A percentile compares a stretch with the other conserved stretches of the same genome.
Conservation (phyloP, 2,113 vertebrate genomes). For the Psittacula cyanocephala region DNA sequence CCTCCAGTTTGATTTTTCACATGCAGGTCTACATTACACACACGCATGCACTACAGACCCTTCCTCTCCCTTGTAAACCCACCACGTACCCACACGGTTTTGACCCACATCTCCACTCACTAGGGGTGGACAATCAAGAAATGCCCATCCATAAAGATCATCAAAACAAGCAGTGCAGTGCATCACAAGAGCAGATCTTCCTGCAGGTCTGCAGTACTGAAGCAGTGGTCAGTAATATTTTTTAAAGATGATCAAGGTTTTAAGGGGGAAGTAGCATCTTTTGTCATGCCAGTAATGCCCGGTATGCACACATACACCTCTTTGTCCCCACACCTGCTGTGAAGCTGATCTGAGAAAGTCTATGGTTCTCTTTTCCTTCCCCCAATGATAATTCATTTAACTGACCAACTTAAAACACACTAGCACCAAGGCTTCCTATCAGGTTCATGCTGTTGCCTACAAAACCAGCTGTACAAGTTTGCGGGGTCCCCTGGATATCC, state of each 20-base stretch:
- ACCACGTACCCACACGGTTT: rapidly evolving
- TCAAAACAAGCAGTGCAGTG: rapidly evolving
- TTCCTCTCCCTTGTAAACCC: background rate
- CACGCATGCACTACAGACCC: rapidly evolving
- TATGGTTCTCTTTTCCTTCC: background rate
- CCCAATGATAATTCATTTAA: rapidly evolving
- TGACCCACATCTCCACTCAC: background rate
- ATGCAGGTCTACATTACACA: rapidly evolving
- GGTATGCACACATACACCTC: rapidly evolving
- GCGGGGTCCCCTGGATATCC: background rate
- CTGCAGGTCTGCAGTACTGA: rapidly evolving
- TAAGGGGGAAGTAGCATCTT: background rate
- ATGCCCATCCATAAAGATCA: background rate
- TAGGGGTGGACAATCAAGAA: background rate
- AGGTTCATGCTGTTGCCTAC: rapidly evolving
- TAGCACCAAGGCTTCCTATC: background rate
- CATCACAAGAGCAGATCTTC: too few relatives aligned
- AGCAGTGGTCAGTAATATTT: background rate
- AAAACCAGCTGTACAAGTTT: background rate
- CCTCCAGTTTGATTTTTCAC: background rate
- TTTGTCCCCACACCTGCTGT: rapidly evolving
- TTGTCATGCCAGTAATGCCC: background rate
- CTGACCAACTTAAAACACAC: background rate
- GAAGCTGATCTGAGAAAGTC: rapidly evolving
- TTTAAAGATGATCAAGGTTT: background rate